Evolutionary conservation across 2,797 vertebrate genomes (phyloP), one percentile per base, ranked within the genome.

Genomic region (Malacoraja senta): DNA sequence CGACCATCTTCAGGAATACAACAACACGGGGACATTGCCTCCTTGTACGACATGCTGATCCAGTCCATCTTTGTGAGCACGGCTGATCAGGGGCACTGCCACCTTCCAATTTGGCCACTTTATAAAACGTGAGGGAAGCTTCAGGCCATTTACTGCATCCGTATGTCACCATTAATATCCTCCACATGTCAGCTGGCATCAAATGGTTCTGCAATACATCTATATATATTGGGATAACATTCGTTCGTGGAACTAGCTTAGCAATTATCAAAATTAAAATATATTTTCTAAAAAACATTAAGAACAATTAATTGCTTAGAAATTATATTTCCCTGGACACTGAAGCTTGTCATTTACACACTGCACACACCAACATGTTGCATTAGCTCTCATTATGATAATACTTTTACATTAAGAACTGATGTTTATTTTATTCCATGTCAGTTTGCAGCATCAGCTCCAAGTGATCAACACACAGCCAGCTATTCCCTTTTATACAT

Each of bases 111-210:
- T 65, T 65, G 32, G 61, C 61, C 71, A 74, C 53, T 74, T 91
- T 74, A 29, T 91, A 8, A 44, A 44, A 44, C 44, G 44, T 44
- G 44, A 44, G 3, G 1, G 44, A 1, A 44, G 44, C 90, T 74
- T 74, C 53, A 53, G 90, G 35, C 38, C 90, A 74, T 74, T 91
- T 3, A 74, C 24, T 91, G 35, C 68, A 29, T 91, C 90, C 71
- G n/a, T 76, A 74, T 74, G 71, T 29, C 90, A 76, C 90, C 38
- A 91, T 44, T 26, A 91, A 58, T 74, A 35, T 91, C n/a, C 38
- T 76, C 26, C 17, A 8, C 44, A 44, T 53, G 90, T 91, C 38
- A 91, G 26, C 13, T 53, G 71, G 71, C 68, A 26, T 91, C 21
- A 74, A 7, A 15, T 53, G 38, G 90, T 76, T 88, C 90, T 76